These are phyloP conservation scores for Chelmon rostratus DNA, from an alignment of 2,797 vertebrate genomes.

Conservation along the genomic window DNA sequence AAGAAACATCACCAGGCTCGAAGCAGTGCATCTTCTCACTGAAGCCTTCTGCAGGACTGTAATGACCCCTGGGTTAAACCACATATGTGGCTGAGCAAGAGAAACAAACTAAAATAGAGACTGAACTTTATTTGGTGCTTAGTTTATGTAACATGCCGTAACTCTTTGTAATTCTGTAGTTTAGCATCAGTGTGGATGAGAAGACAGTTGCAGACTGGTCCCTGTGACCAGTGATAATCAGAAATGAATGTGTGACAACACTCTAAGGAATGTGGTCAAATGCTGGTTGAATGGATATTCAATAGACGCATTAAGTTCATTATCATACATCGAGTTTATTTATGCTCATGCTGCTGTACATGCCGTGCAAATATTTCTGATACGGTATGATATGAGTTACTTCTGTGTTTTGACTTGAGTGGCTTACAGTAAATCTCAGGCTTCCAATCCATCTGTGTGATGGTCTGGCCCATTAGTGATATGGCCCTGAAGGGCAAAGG, in stretches of 20 bases:
- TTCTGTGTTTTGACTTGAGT: slow-evolving; percentile 18
- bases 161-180: neutral
- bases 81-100: neutral
- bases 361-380: slow-evolving; percentile 13
- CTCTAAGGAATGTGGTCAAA: neutral
- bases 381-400: neutral
- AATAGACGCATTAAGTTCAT: neutral
- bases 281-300: neutral
- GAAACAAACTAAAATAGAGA: neutral
- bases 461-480: slow-evolving; percentile 35
- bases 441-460: slow-evolving; percentile 45
- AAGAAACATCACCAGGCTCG: neutral
- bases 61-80: neutral
- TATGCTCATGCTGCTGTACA: neutral
- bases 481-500: slow-evolving; percentile 10
- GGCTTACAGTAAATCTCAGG: slow-evolving; percentile 31
- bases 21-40: neutral
- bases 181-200: neutral
- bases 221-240: neutral
- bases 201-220: neutral
- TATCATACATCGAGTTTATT: neutral
- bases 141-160: neutral
- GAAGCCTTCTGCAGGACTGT: neutral
- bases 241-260: neutral
- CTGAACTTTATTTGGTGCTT: neutral